Base-by-base conservation (phyloP, 2,797 vertebrate species). In the Echeneis naucrates region DNA sequence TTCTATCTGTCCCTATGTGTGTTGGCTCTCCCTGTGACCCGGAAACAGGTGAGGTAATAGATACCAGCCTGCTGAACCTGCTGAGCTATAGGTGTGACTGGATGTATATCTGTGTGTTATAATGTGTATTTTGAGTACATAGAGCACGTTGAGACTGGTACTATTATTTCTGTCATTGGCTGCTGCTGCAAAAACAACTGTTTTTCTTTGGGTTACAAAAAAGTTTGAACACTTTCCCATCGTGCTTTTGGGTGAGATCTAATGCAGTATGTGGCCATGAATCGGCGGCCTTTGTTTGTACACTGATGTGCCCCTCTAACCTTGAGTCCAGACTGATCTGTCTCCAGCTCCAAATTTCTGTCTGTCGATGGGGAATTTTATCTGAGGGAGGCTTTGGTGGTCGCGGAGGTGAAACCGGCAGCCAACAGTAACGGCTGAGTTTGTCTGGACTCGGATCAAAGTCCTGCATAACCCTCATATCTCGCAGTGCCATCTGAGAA, bases 401-500 rank as follows among this genome's bases (percentile, higher is more conserved):
- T 54, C 1, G 13, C 11, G 0, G 52, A 58, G 16, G 14, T 67
- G 21, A 53, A 57, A 8, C n/a, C 32, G 62, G 33, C 3, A 27
- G 58, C 37, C 37, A 33, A 16, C 19, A 16, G 19, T 33, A 40
- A 63, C 1, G 3, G 19, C 44, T 59, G 32, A 32, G 14, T 72
- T 17, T 42, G 14, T 24, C 54, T 60, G 60, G 52, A 59, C 42
- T 47, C 14, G 0, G 45, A 70, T 72, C 47, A 77, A 81, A 72
- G 72, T 68, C 21, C 16, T 26, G 64, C 4, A 2, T 26, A 30
- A 33, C 44, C 26, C 4, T 35, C 37, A 2, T 72, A 81, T 77
- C 73, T 47, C 19, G 48, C 52, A 30, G 38, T 61, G 74, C 68
- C 19, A 77, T 72, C 72, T 81, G 77, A 74, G 70, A 30, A 47